Base-by-base conservation (phyloP, 2,888 invertebrate species). In the Hololepta plana region DNA sequence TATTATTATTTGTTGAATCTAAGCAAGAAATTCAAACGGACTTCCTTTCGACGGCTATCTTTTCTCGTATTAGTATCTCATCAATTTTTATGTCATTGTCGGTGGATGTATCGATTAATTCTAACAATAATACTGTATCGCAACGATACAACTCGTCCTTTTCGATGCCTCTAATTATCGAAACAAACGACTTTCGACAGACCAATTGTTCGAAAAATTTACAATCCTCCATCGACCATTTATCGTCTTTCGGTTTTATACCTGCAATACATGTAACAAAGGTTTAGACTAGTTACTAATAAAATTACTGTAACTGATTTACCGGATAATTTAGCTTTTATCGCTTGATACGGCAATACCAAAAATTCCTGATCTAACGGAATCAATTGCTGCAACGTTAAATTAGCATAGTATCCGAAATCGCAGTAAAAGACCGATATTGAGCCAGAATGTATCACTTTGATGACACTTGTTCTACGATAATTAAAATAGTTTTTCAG, bases 211-310 rank as follows among this genome's bases (percentile, higher is more conserved):
- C 72, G 46, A 84, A 84, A 31, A 67, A 55, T 26, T 74, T 53
- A 41, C 76, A 76, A 49, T 80, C 79, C 38, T 74, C 72, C 36
- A 72, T 66, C 1, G 67, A 60, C 76, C 77, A 79, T 50, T 77
- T 60, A 12, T 48, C 49, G 31, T 57, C 49, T 12, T 44, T 52
- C 20, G 67, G 59, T 34, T 54, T 50, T 28, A 69, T 57, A 28
- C 61, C 68, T 67, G 31, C 3, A 39, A 41, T 25, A 17, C 12
- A 25, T 17, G 17, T n/a, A 11, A 10, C 7, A 17, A 3, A 14
- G 15, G n/a, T 8, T 20, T 23, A 7, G 13, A 11, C 2, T 9
- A 11, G n/a, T 5, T 14, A 19, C 13, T 15, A 15, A 11, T 26
- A 4, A 31, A 23, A 25, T 21, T 6, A 23, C 20, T n/a, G 15